Evolutionary conservation across 1,140 invertebrate species (phyloP), one percentile per base, ranked within the genome.

Genomic region (Zaprionus ghesquierei): DNA sequence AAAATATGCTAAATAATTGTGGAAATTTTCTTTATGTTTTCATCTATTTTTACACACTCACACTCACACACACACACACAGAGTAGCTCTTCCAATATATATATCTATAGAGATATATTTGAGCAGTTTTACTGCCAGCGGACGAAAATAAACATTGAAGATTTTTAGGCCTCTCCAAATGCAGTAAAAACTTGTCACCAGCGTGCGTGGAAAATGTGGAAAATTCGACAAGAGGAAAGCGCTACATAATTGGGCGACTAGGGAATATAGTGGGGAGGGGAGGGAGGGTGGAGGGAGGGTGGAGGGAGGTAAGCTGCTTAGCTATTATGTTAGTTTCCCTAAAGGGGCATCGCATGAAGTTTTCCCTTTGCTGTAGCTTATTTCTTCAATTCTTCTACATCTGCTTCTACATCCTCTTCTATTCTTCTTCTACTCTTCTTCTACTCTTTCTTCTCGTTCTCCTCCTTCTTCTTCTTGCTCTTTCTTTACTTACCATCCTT

Each of bases 401-500:
- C 1, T 18, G 4, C 27, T 27, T 15, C 13, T 25, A 13, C 4
- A n/a, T n/a, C n/a, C n/a, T n/a, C n/a, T n/a, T 10, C 25, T 27
- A 63, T 92, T 77, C 72, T 91, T 91, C 68, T 70, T 89, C 64
- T 90, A 90, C 62, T 89, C 85, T 81, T 86, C 55, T 91, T 56
- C 27, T 31, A 31, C 44, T 13, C 1, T 10, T 20, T 6, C 12
- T 35, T 9, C 2, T 22, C 6, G 15, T 25, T 13, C 18, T 51
- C 25, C 44, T 13, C 3, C 18, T 27, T 1, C 5, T 25, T 15
- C 2, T 15, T 9, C 23, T 22, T 12, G 13, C 25, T 10, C 6
- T 15, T 3, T 18, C 15, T 2, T 85, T 90, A 91, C 90, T 92
- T 89, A 92, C 90, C 91, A 70, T 92, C 89, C 75, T 91, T 91